Evolutionary conservation across 2,888 invertebrate species (phyloP).

Genomic region (Xestia ashworthii): DNA sequence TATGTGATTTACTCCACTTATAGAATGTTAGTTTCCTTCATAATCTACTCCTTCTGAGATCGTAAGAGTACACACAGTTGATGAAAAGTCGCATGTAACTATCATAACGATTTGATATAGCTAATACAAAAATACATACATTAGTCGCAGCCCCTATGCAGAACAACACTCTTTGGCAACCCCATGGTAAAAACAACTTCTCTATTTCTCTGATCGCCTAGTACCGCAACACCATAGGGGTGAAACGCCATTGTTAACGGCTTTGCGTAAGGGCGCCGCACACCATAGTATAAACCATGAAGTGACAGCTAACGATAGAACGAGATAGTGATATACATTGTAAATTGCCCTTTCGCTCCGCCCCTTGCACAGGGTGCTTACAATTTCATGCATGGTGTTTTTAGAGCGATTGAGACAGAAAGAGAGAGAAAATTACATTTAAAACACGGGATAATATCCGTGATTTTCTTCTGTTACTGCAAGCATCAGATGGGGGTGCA

Average conservation of each 20-base stretch:
- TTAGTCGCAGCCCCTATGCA: not conserved
- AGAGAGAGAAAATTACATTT: no score
- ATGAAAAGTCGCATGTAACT: not conserved
- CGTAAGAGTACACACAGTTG: not conserved
- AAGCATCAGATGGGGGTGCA: no score
- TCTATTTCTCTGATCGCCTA: constrained; percentile 82
- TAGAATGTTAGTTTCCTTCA: not conserved
- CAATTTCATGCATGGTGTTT: constrained; percentile 17
- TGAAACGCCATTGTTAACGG: constrained; percentile 76
- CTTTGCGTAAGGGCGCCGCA: constrained; percentile 37
- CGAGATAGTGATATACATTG: constrained; percentile 37
- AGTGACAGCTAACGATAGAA: constrained; percentile 47
- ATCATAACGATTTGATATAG: not conserved
- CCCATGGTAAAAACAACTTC: constrained; percentile 67
- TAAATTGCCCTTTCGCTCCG: constrained; percentile 5
- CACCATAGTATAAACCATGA: constrained; percentile 38
- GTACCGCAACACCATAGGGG: constrained; percentile 83
- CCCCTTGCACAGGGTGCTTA: constrained; percentile 15
- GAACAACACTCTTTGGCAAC: constrained; percentile 34
- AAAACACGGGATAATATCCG: no score
- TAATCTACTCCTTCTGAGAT: not conserved
- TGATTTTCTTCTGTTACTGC: no score
- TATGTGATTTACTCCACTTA: not conserved
- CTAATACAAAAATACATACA: not conserved
- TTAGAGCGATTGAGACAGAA: not conserved